Base-by-base conservation (phyloP, 1,140 invertebrate species). In the Hylyphantes graminicola region DNA sequence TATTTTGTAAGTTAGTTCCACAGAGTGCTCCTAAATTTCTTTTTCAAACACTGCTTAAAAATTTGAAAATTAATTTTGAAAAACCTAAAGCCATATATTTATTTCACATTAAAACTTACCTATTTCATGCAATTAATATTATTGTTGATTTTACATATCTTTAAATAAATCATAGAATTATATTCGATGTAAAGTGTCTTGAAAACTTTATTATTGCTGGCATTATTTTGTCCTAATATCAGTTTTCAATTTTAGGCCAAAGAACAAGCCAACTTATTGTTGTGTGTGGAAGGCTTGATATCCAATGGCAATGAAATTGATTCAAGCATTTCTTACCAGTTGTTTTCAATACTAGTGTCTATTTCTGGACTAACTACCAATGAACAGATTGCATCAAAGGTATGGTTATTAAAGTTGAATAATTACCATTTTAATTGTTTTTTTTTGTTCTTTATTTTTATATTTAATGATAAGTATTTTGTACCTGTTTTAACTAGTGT, bases 211-310 rank as follows among this genome's bases (percentile, higher is more conserved):
- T 13, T 9, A 59, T 59, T 59, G 55, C 0, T 59, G 57, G 8
- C 5, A 59, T 12, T 59, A 9, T 35, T 35, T 35, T 35, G 35
- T 35, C 35, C 35, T 35, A 2, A 35, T 35, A 35, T 6, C 3
- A 13, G 57, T 9, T 59, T 9, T 13, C 5, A 59, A n/a, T 75
- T 75, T 48, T 57, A 83, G 81, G 50, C 11, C 55, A 17, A 65
- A 15, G 73, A 68, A 57, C 81, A 83, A 75, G 72, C 81, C 10
- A 74, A 75, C 75, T 68, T 83, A 53, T 50, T 83, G 51, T 19
- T 83, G 51, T 75, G 72, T 59, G 19, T 83, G 55, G 81, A 83
- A 50, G 61, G 48, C 10, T 15, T 83, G 13, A 17, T 68, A 7
- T 7, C 15, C 7, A 48, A 21, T 55, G 35, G 35, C 0, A 68